Conservation (phyloP, 2,888 invertebrate genomes). For the Apantesis nais region DNA sequence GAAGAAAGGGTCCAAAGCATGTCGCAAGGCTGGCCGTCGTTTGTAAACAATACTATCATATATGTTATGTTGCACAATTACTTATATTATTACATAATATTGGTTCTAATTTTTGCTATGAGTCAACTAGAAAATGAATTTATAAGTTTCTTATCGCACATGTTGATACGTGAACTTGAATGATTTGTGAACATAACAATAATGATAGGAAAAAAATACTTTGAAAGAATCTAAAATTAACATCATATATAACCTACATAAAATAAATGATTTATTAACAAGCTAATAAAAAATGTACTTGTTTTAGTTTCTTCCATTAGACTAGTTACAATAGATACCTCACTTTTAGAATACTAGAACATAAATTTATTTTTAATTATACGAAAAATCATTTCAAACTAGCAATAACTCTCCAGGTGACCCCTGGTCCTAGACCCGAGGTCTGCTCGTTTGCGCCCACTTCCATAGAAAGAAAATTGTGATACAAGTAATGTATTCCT, state of each 20-base stretch:
- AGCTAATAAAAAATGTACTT: too few species aligned
- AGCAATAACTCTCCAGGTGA: background rate
- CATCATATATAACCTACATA: too few species aligned
- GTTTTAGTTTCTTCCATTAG: too few species aligned
- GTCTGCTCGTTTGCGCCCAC: too few species aligned
- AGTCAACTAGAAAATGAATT: background rate
- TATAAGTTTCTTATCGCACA: background rate
- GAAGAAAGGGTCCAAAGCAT: conserved; percentile 46
- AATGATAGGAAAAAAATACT: background rate
- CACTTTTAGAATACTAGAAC: background rate
- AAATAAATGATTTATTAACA: too few species aligned
- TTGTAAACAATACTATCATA: conserved; percentile 38
- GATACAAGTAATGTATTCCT: background rate
- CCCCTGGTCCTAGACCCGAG: too few species aligned
- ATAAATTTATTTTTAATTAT: background rate
- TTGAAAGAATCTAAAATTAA: too few species aligned
- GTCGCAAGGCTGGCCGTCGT: conserved; percentile 40
- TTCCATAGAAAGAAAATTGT: too few species aligned
- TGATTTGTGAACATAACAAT: background rate
- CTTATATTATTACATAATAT: conserved; percentile 35
- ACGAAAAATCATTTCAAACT: background rate
- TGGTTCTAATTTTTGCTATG: background rate
- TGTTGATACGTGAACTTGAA: background rate
- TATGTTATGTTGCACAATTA: conserved; percentile 34
- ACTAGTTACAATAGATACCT: too few species aligned